Base-by-base conservation (phyloP, 2,113 vertebrate species). In the Psilopogon haemacephalus region DNA sequence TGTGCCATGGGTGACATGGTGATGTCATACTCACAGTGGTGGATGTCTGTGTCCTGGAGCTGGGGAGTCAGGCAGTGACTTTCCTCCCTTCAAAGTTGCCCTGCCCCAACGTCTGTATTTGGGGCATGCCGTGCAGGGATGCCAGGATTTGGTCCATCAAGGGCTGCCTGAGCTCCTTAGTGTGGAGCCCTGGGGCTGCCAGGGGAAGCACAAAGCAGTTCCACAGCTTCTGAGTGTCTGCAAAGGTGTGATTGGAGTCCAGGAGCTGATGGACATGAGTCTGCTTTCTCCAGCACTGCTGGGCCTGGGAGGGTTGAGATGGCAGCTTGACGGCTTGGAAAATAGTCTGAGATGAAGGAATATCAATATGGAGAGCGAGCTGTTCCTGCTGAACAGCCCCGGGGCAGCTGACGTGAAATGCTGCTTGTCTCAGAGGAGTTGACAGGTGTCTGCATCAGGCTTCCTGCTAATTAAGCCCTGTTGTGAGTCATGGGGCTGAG, bases 321-420 rank as follows among this genome's bases (percentile, higher is more conserved):
- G 93, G 96, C 95, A 97, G 93, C 85, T 96, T 94, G 95, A 95
- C 20, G 54, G 89, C 89, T 93, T 88, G 95, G 96, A 97, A 97
- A 97, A 97, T 92, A 95, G 94, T 85, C 86, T 96, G 89, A 95
- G 94, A 95, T 97, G 95, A 97, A 96, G 93, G 96, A 96, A 95
- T 91, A 94, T 97, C 95, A 94, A 95, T 96, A 95, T 2, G 26
- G 93, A 89, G 88, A 95, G 91, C 23, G 82, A 95, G 92, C 91
- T 88, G 90, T 79, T 96, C 90, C 92, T 94, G 93, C 92, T 12
- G 90, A 95, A 73, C 84, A 96, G 94, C 90, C 93, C 74, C 30
- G 3, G 97, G 92, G 89, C 94, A 86, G 93, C 93, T 92, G 89
- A 95, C 65, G 46, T 94, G 94, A 96, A 96, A 95, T 70, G 89